Conservation (phyloP, 2,113 vertebrate genomes). For the Micronycteris hirsuta region DNA sequence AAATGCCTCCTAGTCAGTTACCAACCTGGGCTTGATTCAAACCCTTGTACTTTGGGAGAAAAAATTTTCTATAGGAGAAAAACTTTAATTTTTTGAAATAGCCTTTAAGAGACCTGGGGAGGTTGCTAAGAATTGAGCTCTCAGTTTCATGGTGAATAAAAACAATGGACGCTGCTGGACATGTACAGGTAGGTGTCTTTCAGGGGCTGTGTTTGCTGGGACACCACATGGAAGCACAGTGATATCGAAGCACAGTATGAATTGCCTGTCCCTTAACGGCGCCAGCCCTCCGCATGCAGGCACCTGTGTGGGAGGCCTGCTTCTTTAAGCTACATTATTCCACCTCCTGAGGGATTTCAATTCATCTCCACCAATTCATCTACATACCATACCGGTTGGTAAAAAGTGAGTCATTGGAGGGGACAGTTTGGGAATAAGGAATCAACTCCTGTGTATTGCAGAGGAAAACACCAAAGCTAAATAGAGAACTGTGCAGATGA, state of each 20-base stretch:
- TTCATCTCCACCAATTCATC: slow-evolving; percentile 16
- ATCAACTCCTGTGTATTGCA: slow-evolving; percentile 45
- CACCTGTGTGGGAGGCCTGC: slow-evolving; percentile 17
- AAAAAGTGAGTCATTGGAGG: neutral
- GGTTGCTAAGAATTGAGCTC: slow-evolving; percentile 46
- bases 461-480: slow-evolving; percentile 31
- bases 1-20: slow-evolving; percentile 5
- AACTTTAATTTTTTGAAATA: slow-evolving; percentile 56
- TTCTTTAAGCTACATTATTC: slow-evolving; percentile 10
- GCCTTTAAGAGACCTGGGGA: slow-evolving; percentile 25
- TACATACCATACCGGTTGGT: neutral
- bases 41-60: neutral
- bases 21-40: slow-evolving; percentile 2
- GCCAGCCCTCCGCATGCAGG: slow-evolving; percentile 30
- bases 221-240: slow-evolving; percentile 8
- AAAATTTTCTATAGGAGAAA: slow-evolving; percentile 8
- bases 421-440: neutral
- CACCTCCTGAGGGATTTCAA: slow-evolving; percentile 24
- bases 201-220: slow-evolving; percentile 17
- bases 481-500: slow-evolving; percentile 45
- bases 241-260: slow-evolving; percentile 50
- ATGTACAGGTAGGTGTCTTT: slow-evolving; percentile 56
- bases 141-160: slow-evolving; percentile 61
- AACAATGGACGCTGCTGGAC: slow-evolving; percentile 58
- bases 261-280: slow-evolving; percentile 4